Percentiles rank a stretch among this genome's conserved stretches.
Conservation (phyloP, 2,888 invertebrate species). For the Amiota communis region DNA sequence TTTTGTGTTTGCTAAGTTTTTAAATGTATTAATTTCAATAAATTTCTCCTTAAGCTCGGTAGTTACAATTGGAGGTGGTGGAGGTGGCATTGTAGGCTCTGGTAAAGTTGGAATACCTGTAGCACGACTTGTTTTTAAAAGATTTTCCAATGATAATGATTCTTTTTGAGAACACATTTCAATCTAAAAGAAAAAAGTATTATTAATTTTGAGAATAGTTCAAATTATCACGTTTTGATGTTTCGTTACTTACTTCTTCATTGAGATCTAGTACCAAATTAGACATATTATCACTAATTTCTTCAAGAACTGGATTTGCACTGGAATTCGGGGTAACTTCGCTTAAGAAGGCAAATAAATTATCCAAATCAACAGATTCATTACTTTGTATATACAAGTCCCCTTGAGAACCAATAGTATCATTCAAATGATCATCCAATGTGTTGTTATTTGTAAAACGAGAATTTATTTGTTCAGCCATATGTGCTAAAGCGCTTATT, state of each 20-base stretch:
- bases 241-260: slow-evolving; percentile 77
- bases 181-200: slow-evolving; percentile 68
- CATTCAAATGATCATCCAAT: slow-evolving; percentile 17
- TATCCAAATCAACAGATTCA: slow-evolving; percentile 89
- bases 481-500: slow-evolving; percentile 81
- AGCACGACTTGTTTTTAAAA: not conserved
- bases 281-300: slow-evolving; percentile 89
- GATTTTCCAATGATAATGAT: slow-evolving; percentile 48
- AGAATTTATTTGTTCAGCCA: slow-evolving; percentile 82
- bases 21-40: not conserved
- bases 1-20: slow-evolving; percentile 29
- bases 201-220: not conserved
- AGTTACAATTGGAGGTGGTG: slow-evolving; percentile 76
- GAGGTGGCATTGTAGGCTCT: slow-evolving; percentile 84
- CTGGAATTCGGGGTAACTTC: slow-evolving; percentile 80
- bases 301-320: slow-evolving; percentile 82
- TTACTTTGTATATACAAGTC: slow-evolving; percentile 71
- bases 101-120: slow-evolving; percentile 78
- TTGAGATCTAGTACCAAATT: slow-evolving; percentile 87
- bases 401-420: slow-evolving; percentile 55
- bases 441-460: slow-evolving; percentile 70
- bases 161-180: slow-evolving; percentile 80
- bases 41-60: slow-evolving; percentile 22
- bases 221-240: not conserved
- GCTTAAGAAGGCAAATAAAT: slow-evolving; percentile 90